These are phyloP conservation scores for Ophthalmolycus amberensis DNA, from an alignment of 2,113 vertebrate genomes.

Conservation along the genomic window DNA sequence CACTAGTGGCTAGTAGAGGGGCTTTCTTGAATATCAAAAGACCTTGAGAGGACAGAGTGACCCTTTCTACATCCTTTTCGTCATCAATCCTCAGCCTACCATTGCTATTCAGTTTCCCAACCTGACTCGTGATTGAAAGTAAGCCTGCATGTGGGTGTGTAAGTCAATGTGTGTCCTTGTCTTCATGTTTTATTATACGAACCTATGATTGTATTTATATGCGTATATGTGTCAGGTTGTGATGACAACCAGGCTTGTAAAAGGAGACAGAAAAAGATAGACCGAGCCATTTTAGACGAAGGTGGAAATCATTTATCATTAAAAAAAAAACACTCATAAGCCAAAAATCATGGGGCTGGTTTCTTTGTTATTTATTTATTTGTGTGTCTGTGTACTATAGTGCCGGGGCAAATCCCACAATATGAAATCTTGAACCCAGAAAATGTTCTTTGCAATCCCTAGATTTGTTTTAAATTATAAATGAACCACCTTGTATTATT, in stretches of 20 bases:
- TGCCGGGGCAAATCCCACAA: neutral
- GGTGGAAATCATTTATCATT: conserved; percentile 33
- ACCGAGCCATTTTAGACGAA: conserved; percentile 14
- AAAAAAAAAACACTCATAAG: too few relatives aligned
- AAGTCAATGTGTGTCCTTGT: neutral
- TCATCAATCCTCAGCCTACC: conserved; percentile 9
- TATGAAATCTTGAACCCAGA: neutral
- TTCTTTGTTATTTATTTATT: too few relatives aligned
- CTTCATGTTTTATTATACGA: neutral
- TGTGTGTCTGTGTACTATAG: conserved; percentile 2
- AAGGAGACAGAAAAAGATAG: conserved; percentile 28
- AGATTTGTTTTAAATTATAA: conserved; percentile 5
- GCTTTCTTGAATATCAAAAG: conserved; percentile 47
- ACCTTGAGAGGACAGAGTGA: conserved; percentile 57
- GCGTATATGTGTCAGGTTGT: conserved; percentile 1
- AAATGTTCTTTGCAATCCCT: neutral
- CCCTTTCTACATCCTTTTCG: conserved; percentile 9
- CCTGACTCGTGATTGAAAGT: conserved; percentile 25
- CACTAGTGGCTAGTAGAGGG: conserved; percentile 39
- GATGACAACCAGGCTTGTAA: conserved; percentile 46
- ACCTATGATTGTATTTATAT: conserved; percentile 16
- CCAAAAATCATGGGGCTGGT: neutral
- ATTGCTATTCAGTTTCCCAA: conserved; percentile 18
- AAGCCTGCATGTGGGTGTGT: neutral
- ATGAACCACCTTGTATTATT: neutral